Conservation (phyloP, 1,140 invertebrate genomes). For the Marisa cornuarietis region DNA sequence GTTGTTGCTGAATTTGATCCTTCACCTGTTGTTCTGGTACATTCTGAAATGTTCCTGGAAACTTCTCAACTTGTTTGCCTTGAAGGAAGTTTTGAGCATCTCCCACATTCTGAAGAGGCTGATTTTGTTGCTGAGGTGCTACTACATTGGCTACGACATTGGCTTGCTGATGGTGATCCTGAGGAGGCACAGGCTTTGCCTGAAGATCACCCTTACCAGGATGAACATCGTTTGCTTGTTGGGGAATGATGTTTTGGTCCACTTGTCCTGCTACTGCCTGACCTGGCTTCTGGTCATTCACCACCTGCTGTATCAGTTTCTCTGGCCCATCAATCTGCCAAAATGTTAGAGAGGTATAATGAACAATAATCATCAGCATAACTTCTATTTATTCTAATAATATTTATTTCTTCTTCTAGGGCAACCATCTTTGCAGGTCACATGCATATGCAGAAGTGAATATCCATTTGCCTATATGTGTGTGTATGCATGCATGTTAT, state of each 20-base stretch:
- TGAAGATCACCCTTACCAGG: neutral
- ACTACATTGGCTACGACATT: neutral
- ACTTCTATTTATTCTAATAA: neutral
- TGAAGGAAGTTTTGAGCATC: neutral
- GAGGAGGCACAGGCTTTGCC: neutral
- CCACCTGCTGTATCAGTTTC: slow-evolving; percentile 1
- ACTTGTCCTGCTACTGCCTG: slow-evolving; percentile 13
- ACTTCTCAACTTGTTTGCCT: no score
- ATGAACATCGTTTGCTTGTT: slow-evolving; percentile 11
- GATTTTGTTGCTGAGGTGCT: neutral
- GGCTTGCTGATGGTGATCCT: slow-evolving; percentile 12
- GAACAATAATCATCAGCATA: neutral
- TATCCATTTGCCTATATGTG: no score
- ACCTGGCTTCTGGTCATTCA: slow-evolving; percentile 7
- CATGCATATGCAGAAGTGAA: no score
- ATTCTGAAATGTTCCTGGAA: neutral
- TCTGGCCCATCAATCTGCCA: neutral
- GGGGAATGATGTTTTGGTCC: slow-evolving; percentile 10
- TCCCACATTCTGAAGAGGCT: neutral
- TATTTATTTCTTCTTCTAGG: no score
- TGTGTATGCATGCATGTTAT: no score
- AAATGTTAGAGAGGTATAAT: neutral
- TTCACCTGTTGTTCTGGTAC: neutral
- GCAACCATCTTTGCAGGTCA: no score
- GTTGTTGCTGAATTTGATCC: neutral